These are phyloP conservation scores for Micromys minutus DNA, from an alignment of 2,113 vertebrate species.

Conservation along the genomic window DNA sequence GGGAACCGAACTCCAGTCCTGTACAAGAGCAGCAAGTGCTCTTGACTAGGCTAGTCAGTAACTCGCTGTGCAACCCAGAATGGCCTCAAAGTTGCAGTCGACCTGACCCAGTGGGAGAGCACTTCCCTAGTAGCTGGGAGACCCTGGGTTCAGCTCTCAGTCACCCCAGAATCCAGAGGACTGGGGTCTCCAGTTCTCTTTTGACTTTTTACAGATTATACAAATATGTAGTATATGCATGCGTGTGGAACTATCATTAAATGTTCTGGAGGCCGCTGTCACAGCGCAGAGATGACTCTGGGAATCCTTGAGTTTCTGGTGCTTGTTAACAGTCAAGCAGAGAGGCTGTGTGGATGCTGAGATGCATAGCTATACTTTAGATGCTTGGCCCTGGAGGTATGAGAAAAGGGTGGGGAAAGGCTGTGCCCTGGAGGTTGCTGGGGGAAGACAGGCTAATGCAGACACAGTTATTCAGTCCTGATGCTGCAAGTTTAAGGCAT, in stretches of 20 bases:
- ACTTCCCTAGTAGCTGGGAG: no score
- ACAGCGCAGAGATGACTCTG: neutral
- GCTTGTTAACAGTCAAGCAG: neutral
- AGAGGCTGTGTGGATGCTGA: neutral
- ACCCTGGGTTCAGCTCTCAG: no score
- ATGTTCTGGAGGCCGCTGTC: neutral
- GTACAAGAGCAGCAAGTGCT: neutral
- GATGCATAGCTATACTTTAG: neutral
- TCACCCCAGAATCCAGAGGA: no score
- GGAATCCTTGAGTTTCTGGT: neutral
- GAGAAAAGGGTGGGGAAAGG: neutral
- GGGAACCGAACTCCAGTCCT: neutral
- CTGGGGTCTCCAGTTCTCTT: no score
- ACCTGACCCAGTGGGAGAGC: neutral
- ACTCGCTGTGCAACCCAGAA: neutral
- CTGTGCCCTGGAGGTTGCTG: neutral
- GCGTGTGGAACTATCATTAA: neutral
- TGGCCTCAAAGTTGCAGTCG: neutral
- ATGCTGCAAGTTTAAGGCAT: neutral
- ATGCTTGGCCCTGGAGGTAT: neutral
- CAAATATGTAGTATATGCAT: neutral
- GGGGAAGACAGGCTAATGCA: neutral
- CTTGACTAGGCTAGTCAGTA: neutral
- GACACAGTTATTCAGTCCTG: neutral
- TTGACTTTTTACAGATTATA: neutral